Evolutionary conservation across 2,113 vertebrate species (phyloP).

Genomic region (Ctenodactylus gundi): DNA sequence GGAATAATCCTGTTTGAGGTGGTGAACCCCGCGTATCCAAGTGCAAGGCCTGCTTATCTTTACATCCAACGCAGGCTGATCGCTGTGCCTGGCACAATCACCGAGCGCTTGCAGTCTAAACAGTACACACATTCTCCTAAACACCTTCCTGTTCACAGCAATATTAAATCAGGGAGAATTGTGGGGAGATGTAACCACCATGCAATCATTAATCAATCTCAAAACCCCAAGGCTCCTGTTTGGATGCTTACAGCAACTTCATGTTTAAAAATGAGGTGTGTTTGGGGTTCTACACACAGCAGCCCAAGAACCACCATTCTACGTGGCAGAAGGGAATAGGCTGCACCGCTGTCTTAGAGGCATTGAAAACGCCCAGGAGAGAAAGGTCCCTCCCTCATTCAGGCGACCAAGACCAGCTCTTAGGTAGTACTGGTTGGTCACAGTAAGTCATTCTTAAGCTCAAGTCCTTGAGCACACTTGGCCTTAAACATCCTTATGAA

Average conservation of each 20-base stretch:
- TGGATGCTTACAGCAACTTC: not conserved
- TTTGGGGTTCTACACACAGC: not conserved
- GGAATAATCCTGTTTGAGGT: not conserved
- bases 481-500: not conserved
- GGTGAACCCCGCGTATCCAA: conserved; percentile 11
- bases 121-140: conserved; percentile 49
- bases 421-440: not conserved
- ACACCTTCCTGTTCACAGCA: conserved; percentile 42
- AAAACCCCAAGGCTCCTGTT: not conserved
- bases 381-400: not conserved
- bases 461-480: not conserved
- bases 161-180: conserved; percentile 46
- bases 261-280: not conserved
- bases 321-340: not conserved
- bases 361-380: not conserved
- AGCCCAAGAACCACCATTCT: not conserved
- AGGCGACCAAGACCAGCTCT: not conserved
- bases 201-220: not conserved
- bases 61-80: not conserved
- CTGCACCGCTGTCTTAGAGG: not conserved
- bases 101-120: conserved; percentile 51
- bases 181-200: not conserved
- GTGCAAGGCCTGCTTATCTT: conserved; percentile 44
- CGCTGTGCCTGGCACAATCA: not conserved
- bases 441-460: not conserved